Conservation (phyloP, 2,888 invertebrate genomes). For the Frankliniella intonsa region DNA sequence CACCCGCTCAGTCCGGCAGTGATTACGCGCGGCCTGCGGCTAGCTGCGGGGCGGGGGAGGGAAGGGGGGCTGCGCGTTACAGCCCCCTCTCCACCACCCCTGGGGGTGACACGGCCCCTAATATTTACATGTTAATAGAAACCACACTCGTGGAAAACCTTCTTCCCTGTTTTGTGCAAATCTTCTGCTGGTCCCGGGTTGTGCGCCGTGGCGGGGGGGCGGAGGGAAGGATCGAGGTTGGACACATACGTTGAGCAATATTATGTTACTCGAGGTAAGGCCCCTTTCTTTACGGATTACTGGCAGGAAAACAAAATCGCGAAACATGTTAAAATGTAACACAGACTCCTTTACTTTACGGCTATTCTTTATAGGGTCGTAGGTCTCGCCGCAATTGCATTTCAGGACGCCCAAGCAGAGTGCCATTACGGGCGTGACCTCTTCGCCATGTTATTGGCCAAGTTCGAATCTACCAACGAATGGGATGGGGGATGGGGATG, state of each 20-base stretch:
- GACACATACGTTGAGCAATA: too few species aligned
- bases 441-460: background rate
- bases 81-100: background rate
- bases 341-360: too few species aligned
- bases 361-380: too few species aligned
- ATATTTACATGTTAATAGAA: conserved; percentile 27
- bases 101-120: background rate
- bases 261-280: too few species aligned
- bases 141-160: conserved; percentile 16
- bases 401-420: background rate
- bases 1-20: too few species aligned
- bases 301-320: too few species aligned
- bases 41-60: too few species aligned
- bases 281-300: too few species aligned
- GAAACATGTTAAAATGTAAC: too few species aligned
- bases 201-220: background rate
- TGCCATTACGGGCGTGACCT: background rate
- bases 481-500: background rate
- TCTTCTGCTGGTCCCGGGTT: background rate
- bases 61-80: background rate
- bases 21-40: too few species aligned
- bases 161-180: conserved; percentile 20
- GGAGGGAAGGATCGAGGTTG: background rate
- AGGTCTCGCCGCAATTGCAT: too few species aligned
- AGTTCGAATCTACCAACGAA: background rate